Conservation (phyloP, 2,888 invertebrate genomes). For the Diarsia dahlii region DNA sequence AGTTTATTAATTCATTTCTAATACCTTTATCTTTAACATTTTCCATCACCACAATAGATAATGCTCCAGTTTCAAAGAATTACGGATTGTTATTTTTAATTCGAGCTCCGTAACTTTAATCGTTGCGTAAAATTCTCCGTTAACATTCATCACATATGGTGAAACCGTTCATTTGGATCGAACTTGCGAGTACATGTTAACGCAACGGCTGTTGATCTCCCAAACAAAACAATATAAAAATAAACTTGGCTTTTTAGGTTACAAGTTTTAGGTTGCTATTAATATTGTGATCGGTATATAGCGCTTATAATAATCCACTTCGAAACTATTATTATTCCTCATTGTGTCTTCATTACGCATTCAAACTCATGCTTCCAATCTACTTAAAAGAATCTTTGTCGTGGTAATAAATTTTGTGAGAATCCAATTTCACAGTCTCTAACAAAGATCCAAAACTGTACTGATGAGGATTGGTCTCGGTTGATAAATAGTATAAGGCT, state of each 20-base stretch:
- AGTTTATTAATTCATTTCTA: neutral
- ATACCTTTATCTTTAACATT: neutral
- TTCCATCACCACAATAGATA: slow-evolving; percentile 5
- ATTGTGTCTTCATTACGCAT: slow-evolving; percentile 71
- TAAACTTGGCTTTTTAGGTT: slow-evolving; percentile 47
- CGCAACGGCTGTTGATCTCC: slow-evolving; percentile 36
- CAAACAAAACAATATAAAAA: slow-evolving; percentile 53
- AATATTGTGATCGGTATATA: slow-evolving; percentile 69
- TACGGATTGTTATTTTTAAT: slow-evolving; percentile 25
- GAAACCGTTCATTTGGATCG: slow-evolving; percentile 44
- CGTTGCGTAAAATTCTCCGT: slow-evolving; percentile 29
- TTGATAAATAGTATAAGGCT: slow-evolving; percentile 76
- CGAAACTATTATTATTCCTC: slow-evolving; percentile 66
- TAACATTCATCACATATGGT: slow-evolving; percentile 50
- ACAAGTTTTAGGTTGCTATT: slow-evolving; percentile 60
- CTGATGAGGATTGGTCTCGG: slow-evolving; percentile 81
- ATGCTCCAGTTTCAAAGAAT: slow-evolving; percentile 11
- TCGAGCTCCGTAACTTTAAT: slow-evolving; percentile 7
- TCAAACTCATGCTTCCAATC: slow-evolving; percentile 65
- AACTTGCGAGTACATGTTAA: slow-evolving; percentile 18
- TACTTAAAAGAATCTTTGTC: slow-evolving; percentile 54
- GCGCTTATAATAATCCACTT: slow-evolving; percentile 71
- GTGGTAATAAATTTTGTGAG: slow-evolving; percentile 58
- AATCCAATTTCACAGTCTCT: slow-evolving; percentile 70
- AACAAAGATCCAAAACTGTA: slow-evolving; percentile 71